Evolutionary conservation across 2,113 vertebrate species (phyloP).

Genomic region (Catharus bicknelli): DNA sequence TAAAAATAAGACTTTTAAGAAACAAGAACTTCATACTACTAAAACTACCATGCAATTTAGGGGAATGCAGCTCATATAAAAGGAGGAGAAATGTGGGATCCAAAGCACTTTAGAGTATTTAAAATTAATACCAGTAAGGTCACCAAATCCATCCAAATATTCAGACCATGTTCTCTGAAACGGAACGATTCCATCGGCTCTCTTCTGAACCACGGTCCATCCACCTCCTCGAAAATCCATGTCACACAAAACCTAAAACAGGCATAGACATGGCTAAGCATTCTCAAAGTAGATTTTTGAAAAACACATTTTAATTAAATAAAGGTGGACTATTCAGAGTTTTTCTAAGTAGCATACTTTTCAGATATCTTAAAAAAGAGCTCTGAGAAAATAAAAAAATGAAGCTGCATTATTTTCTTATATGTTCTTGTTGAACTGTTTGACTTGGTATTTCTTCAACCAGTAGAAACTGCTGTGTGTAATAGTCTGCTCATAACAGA

Average conservation of each 20-base stretch:
- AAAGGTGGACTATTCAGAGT: neutral
- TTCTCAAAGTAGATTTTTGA: neutral
- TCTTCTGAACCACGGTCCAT: conserved; percentile 90
- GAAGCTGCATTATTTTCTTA: neutral
- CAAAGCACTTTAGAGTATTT: neutral
- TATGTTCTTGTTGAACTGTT: neutral
- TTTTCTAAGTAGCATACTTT: neutral
- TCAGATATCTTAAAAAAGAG: neutral
- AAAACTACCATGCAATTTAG: neutral
- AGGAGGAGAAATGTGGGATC: neutral
- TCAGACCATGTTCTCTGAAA: conserved; percentile 88
- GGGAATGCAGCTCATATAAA: neutral
- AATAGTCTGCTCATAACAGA: neutral
- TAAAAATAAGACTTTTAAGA: neutral
- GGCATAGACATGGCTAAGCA: neutral
- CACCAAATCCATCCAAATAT: conserved; percentile 88
- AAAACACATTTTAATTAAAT: neutral
- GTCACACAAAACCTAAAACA: conserved; percentile 88
- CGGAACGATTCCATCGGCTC: conserved; percentile 80
- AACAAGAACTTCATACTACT: neutral
- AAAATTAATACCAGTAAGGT: conserved; percentile 82
- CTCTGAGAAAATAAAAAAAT: neutral
- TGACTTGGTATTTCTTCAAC: neutral
- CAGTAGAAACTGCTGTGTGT: neutral
- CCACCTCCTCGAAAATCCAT: conserved; percentile 94